Evolutionary conservation across 1,140 invertebrate species (phyloP).

Genomic region (Trissolcus basalis): DNA sequence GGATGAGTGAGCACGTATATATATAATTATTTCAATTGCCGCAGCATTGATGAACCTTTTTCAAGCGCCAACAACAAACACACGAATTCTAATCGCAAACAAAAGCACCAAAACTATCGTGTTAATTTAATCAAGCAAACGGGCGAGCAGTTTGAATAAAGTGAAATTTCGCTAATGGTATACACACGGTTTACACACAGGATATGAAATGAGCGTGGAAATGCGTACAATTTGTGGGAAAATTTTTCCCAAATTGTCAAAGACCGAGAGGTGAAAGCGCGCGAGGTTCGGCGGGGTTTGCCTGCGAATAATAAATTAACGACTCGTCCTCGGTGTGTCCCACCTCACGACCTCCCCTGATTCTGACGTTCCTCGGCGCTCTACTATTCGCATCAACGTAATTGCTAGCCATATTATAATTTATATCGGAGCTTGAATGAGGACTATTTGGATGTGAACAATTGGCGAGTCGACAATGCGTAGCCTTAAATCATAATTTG

Average conservation of each 20-base stretch:
- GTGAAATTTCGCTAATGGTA: too few relatives aligned
- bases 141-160: too few relatives aligned
- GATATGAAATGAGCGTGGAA: neutral
- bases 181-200: too few relatives aligned
- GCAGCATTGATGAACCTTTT: too few relatives aligned
- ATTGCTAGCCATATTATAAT: slow-evolving; percentile 71
- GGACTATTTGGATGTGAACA: slow-evolving; percentile 73
- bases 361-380: slow-evolving; percentile 38
- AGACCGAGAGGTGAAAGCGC: slow-evolving; percentile 39
- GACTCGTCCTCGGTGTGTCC: slow-evolving; percentile 12
- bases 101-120: too few relatives aligned
- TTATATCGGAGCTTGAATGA: slow-evolving; percentile 67
- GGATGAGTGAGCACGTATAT: too few relatives aligned
- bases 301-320: slow-evolving; percentile 58
- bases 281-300: slow-evolving; percentile 9
- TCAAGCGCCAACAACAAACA: too few relatives aligned
- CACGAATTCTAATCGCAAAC: too few relatives aligned
- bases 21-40: too few relatives aligned
- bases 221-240: neutral
- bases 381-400: slow-evolving; percentile 67
- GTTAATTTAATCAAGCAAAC: too few relatives aligned
- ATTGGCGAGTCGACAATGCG: slow-evolving; percentile 72
- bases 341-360: slow-evolving; percentile 1
- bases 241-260: slow-evolving; percentile 57
- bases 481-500: slow-evolving; percentile 76